These are phyloP conservation scores for Leptodactylus fallax DNA, from an alignment of 2,797 vertebrate genomes.

Conservation along the genomic window DNA sequence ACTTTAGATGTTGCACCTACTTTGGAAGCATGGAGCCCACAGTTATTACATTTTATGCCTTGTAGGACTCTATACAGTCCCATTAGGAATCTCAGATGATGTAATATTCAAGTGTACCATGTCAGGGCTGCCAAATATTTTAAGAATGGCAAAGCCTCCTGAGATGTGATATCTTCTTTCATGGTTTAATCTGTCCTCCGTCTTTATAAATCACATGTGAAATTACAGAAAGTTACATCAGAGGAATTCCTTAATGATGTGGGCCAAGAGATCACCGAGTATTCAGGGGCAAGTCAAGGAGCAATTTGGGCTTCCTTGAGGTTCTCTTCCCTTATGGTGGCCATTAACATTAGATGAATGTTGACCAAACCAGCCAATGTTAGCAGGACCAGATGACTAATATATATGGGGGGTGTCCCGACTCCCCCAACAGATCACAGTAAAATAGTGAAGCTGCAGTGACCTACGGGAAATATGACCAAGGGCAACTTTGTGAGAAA, in stretches of 20 bases:
- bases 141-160: neutral
- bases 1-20: neutral
- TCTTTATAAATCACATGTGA: neutral
- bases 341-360: too few species aligned
- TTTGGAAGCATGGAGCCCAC: neutral
- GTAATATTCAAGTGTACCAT: neutral
- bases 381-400: too few species aligned
- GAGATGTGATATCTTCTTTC: neutral
- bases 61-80: neutral
- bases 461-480: neutral
- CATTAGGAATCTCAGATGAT: neutral
- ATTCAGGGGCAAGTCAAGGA: neutral
- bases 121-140: neutral
- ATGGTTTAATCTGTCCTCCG: neutral
- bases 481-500: too few species aligned
- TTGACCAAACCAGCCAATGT: too few species aligned
- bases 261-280: neutral
- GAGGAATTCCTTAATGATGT: neutral
- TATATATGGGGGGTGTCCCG: too few species aligned
- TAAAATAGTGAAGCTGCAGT: neutral
- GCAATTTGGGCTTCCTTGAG: too few species aligned
- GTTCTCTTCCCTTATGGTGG: too few species aligned
- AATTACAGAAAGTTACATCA: slow-evolving; percentile 10
- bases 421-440: neutral
- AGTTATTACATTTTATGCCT: slow-evolving; percentile 10